phyloP scores from a whole-genome alignment of 2,888 invertebrate species.

The Pyrrhosoma nymphula region DNA sequence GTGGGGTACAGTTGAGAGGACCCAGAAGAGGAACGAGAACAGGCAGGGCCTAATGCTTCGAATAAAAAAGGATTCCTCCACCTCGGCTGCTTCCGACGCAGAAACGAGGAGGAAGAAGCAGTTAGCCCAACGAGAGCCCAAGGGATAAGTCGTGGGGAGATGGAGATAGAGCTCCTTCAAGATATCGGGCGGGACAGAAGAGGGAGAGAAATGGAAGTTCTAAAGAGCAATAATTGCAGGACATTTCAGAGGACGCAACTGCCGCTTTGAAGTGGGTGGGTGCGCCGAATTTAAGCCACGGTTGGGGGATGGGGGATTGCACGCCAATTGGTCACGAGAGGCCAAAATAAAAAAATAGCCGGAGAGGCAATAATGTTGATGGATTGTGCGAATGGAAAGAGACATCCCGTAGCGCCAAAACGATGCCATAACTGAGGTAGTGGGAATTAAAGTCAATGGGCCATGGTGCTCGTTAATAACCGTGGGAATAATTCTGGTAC shows the following conservation, averaged over 20 bases:
- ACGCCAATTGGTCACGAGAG: neutral
- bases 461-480: neutral
- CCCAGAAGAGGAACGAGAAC: neutral
- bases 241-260: neutral
- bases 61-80: neutral
- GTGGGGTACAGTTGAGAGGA: neutral
- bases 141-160: neutral
- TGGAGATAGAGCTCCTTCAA: neutral
- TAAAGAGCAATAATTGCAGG: slow-evolving; percentile 6
- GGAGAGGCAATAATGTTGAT: neutral
- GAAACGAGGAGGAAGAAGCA: neutral
- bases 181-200: neutral
- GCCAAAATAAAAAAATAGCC: neutral
- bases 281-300: neutral
- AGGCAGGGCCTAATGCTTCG: neutral
- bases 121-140: neutral
- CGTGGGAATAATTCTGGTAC: neutral
- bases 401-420: neutral
- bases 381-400: neutral
- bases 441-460: neutral
- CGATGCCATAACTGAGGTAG: neutral
- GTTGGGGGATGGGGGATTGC: neutral
- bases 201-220: neutral
- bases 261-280: neutral
- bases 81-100: neutral